A percentile compares a stretch with the other conserved stretches of the same genome.
Evolutionary conservation across 1,140 invertebrate genomes (phyloP).

Genomic region (Monochamus saltuarius): DNA sequence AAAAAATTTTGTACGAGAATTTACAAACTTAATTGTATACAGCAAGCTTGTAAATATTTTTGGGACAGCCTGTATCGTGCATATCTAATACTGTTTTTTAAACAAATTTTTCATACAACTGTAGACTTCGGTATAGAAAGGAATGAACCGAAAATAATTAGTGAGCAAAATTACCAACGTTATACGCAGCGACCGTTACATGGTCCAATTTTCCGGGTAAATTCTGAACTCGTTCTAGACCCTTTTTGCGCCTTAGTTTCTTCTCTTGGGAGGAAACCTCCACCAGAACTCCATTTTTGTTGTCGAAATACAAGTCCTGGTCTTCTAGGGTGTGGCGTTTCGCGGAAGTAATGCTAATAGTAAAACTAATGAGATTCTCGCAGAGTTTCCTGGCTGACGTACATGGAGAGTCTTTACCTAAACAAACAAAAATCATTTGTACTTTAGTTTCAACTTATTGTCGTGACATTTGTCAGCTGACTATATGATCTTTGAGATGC

Average conservation of each 20-base stretch:
- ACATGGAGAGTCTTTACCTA: constrained; percentile 54
- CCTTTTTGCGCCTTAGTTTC: constrained; percentile 65
- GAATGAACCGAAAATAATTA: not conserved
- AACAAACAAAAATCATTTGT: not conserved
- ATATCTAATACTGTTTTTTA: no score
- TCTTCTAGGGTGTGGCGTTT: constrained; percentile 80
- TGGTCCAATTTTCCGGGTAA: constrained; percentile 92
- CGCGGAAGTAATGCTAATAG: constrained; percentile 73
- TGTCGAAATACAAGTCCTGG: constrained; percentile 72
- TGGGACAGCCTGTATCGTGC: no score
- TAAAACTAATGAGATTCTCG: constrained; percentile 76
- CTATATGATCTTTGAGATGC: no score
- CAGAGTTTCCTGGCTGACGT: constrained; percentile 66
- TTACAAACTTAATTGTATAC: no score
- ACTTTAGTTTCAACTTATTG: no score
- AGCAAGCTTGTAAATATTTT: no score
- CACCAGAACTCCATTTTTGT: constrained; percentile 56
- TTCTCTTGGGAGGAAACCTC: constrained; percentile 64
- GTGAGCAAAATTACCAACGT: constrained; percentile 57
- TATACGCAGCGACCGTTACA: constrained; percentile 82
- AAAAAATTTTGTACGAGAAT: no score
- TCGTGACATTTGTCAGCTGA: no score
- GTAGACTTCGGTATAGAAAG: not conserved
- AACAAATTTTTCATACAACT: no score
- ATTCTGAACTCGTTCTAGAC: constrained; percentile 68